A percentile compares a stretch with the other conserved stretches of the same genome.
Evolutionary conservation across 2,888 invertebrate species (phyloP).

Genomic region (Ochropleura plecta): DNA sequence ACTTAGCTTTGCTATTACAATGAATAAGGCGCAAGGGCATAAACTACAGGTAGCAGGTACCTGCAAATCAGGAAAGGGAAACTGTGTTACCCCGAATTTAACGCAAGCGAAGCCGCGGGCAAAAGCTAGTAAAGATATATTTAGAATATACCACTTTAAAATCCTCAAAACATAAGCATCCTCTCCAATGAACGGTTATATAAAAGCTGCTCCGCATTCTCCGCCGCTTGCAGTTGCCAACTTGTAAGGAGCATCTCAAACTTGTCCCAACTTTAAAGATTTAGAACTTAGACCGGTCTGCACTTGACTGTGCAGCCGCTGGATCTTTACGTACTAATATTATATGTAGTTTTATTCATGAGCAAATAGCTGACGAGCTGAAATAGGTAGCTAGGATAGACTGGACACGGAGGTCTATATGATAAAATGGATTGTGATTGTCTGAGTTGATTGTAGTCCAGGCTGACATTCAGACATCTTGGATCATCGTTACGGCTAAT

Average conservation of each 20-base stretch:
- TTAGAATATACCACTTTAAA: background rate
- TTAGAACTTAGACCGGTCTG: constrained; percentile 65
- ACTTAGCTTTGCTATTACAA: too few relatives aligned
- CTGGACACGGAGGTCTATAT: too few relatives aligned
- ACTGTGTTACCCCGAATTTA: too few relatives aligned
- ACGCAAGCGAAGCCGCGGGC: too few relatives aligned
- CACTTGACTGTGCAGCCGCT: constrained; percentile 42
- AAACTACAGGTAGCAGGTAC: too few relatives aligned
- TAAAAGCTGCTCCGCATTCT: constrained; percentile 48
- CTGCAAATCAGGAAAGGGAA: too few relatives aligned
- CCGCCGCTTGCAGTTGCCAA: constrained; percentile 58
- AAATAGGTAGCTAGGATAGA: too few relatives aligned
- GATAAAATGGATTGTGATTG: too few relatives aligned
- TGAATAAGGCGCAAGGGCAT: too few relatives aligned
- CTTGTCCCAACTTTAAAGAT: constrained; percentile 72
- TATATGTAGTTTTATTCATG: constrained; percentile 16
- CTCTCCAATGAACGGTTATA: constrained; percentile 38
- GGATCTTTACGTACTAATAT: constrained; percentile 17
- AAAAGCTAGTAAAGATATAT: background rate
- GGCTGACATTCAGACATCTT: too few relatives aligned
- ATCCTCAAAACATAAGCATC: constrained; percentile 2
- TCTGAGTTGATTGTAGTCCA: too few relatives aligned
- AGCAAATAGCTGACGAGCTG: background rate
- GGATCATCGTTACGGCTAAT: too few relatives aligned
- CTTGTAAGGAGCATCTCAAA: constrained; percentile 70